These are phyloP conservation scores for Phoebastria nigripes DNA, from an alignment of 2,797 vertebrate species.

Conservation along the genomic window DNA sequence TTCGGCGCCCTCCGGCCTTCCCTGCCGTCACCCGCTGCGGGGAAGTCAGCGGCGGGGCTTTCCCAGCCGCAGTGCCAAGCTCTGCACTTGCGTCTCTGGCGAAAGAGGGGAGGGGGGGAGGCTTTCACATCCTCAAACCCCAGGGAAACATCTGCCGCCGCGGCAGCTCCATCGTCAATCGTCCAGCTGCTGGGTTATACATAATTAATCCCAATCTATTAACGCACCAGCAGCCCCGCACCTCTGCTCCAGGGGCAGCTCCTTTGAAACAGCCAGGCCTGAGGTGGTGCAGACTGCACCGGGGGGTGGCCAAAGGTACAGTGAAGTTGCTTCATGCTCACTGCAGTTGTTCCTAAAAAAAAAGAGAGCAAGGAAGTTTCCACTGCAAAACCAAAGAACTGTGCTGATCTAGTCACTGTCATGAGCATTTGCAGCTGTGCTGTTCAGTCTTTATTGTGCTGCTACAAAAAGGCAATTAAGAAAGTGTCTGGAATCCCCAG, in stretches of 20 bases:
- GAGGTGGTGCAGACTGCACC: accelerated
- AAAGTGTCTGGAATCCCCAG: background rate
- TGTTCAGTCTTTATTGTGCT: accelerated
- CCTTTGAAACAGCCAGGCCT: accelerated
- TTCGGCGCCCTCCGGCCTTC: too few species aligned
- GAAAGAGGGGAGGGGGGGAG: background rate
- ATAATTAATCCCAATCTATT: background rate
- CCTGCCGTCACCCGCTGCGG: background rate
- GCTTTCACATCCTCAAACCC: background rate
- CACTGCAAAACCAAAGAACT: background rate
- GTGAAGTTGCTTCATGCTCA: accelerated
- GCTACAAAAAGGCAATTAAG: background rate
- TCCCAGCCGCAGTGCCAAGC: background rate
- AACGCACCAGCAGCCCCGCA: background rate
- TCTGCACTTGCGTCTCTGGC: background rate
- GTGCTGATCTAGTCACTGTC: too few species aligned
- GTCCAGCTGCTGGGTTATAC: background rate
- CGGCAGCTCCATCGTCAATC: background rate
- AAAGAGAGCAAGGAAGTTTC: too few species aligned
- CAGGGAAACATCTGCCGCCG: background rate
- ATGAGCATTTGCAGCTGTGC: background rate
- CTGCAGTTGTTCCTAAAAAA: background rate
- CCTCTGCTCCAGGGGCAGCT: background rate
- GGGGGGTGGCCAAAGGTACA: accelerated
- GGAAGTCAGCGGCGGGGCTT: background rate